Base-by-base conservation (phyloP, 2,113 vertebrate genomes). In the Seriola quinqueradiata region DNA sequence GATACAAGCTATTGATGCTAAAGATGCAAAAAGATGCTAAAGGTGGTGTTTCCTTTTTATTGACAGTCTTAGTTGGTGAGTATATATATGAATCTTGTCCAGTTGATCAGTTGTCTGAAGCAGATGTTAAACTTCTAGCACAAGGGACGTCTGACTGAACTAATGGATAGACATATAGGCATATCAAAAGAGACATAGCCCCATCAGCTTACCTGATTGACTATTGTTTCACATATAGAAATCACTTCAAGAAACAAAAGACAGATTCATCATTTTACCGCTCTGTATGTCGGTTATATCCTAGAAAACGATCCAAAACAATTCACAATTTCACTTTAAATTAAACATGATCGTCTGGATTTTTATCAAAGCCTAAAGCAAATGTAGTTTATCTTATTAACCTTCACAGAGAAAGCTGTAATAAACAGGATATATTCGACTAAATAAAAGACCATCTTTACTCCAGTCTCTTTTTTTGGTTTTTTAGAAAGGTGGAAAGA, bases 401-500 rank as follows among this genome's bases (percentile, higher is more conserved):
- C 32, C 13, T 65, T 79, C 59, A 69, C 38, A 52, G 8, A 42
- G 7, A 57, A 25, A 61, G 19, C 17, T 34, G 7, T 12, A 42
- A 32, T 46, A 19, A 75, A 60, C 40, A 55, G 25, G 6, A 75
- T 58, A 23, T 28, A 44, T 12, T 54, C 50, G 28, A 28, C n/a
- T 32, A 40, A 75, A 46, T 17, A 55, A 38, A 70, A 67, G 10
- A 70, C 36, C 4, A 28, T 48, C 46, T 36, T 25, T 3, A 38
- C 11, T 21, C 5, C 1, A 7, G 11, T n/a, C n/a, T 52, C 14
- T 14, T 44, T 23, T 25, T 61, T 77, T 68, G 42, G n/a, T 21
- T 79, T 25, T 72, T 46, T 48, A 71, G 67, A 83, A 23, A 65
- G 50, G 5, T 32, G 10, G 46, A 38, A 54, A 44, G 38, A 16